Evolutionary conservation across 2,888 invertebrate genomes (phyloP).

Genomic region (Aphodius sticticus): DNA sequence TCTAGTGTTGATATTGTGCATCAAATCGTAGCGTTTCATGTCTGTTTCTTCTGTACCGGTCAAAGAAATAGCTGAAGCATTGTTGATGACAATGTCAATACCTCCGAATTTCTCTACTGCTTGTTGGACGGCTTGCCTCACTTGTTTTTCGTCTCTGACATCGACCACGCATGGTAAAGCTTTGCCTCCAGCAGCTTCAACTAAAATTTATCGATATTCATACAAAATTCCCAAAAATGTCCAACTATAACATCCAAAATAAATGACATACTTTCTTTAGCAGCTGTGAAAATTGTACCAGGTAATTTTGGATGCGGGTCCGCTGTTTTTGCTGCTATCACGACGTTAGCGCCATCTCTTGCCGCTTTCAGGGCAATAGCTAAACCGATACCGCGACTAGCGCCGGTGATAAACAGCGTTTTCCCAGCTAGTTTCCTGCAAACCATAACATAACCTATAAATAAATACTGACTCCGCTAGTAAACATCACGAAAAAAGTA

Average conservation of each 20-base stretch:
- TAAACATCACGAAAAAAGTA: background rate
- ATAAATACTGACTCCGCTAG: background rate
- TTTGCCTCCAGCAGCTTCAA: slow-evolving; percentile 87
- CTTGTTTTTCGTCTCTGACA: slow-evolving; percentile 82
- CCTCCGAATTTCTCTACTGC: slow-evolving; percentile 91
- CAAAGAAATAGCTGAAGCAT: slow-evolving; percentile 93
- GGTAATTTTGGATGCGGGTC: slow-evolving; percentile 90
- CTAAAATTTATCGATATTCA: slow-evolving; percentile 58
- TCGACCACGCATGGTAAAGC: slow-evolving; percentile 89
- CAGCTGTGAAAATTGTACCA: slow-evolving; percentile 91
- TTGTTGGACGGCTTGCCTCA: slow-evolving; percentile 74
- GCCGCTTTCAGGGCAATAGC: slow-evolving; percentile 93
- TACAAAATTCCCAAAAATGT: background rate
- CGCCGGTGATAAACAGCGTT: slow-evolving; percentile 95
- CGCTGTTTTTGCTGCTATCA: slow-evolving; percentile 92
- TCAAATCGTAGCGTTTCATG: slow-evolving; percentile 97
- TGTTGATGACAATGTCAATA: slow-evolving; percentile 94
- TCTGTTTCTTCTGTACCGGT: slow-evolving; percentile 84
- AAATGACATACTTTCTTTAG: slow-evolving; percentile 78
- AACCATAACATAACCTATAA: slow-evolving; percentile 29
- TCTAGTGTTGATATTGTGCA: slow-evolving; percentile 93
- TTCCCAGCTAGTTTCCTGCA: slow-evolving; percentile 82
- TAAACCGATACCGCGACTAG: slow-evolving; percentile 95
- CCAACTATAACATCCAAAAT: background rate
- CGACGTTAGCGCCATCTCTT: slow-evolving; percentile 90